Evolutionary conservation across 2,888 invertebrate species (phyloP), one percentile per base, ranked within the genome.

Genomic region (Hemicrepidius hirtus): DNA sequence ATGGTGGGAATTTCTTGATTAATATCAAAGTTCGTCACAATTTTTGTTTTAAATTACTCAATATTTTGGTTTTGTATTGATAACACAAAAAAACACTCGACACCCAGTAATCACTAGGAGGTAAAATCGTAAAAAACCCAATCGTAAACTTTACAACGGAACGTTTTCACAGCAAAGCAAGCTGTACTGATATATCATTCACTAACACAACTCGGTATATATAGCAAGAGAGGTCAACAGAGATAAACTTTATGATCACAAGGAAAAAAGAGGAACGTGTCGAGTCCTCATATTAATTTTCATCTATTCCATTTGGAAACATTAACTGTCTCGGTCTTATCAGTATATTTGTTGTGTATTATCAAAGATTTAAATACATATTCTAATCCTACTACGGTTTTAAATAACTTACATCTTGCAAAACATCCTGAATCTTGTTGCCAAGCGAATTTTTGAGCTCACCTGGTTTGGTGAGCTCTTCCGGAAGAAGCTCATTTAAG

Each of bases 381-480:
- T 35, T 24, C 64, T 50, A 50, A 50, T 37, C 50, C 16, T 62
- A 62, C 20, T 35, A 7, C 5, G 37, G 37, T 40, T 12, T 40
- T 57, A 41, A 21, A 32, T 18, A 35, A 73, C 74, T 74, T 74
- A 74, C 74, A 40, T 74, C 71, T 68, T 74, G 74, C 66, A 74
- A 71, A 64, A 74, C 18, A 49, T 28, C 50, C 44, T 70, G 44
- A 57, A 67, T 44, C 46, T 66, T 73, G 55, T 70, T 65, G 40
- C 73, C 53, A 59, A 66, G 21, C 21, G 70, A 57, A 37, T 16
- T 35, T 63, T 40, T 37, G 37, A 57, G 49, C 16, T 50, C 74
- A 53, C 50, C 62, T 41, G 67, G 16, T 7, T 55, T 37, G 40
- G 65, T 28, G 35, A 59, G 32, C 16, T 70, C 74, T 10, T 63